Conservation (phyloP, 1,140 invertebrate genomes). For the Penaeus chinensis region DNA sequence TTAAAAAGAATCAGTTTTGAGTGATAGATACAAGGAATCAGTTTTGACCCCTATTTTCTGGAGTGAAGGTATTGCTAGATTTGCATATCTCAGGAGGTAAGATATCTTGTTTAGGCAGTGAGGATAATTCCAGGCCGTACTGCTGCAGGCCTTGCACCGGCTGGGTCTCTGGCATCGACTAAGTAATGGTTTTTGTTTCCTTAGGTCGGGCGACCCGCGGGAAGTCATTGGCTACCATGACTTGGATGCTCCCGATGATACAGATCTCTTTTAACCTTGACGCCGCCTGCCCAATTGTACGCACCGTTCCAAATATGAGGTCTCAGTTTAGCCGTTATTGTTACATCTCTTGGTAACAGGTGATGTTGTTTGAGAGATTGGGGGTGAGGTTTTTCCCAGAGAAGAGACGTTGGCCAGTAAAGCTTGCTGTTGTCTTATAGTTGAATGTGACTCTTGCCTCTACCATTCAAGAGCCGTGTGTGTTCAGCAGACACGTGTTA, state of each 20-base stretch:
- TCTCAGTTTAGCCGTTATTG: conserved; percentile 56
- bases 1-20: too few species aligned
- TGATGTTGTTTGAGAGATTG: background rate
- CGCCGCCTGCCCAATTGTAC: conserved; percentile 22
- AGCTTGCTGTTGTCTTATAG: background rate
- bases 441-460: background rate
- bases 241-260: conserved; percentile 82
- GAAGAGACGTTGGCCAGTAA: background rate
- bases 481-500: too few species aligned
- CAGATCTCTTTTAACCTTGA: conserved; percentile 75
- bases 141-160: too few species aligned
- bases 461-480: too few species aligned
- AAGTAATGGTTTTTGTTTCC: conserved; percentile 57
- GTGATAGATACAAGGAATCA: too few species aligned
- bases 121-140: too few species aligned
- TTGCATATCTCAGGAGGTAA: too few species aligned
- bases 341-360: conserved; percentile 52
- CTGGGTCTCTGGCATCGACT: background rate
- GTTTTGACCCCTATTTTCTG: too few species aligned
- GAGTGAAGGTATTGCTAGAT: too few species aligned
- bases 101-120: too few species aligned
- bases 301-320: conserved; percentile 46
- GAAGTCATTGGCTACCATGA: conserved; percentile 85
- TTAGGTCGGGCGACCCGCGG: conserved; percentile 71
- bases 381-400: background rate